These are phyloP conservation scores for Calidris pygmaea DNA, from an alignment of 2,113 vertebrate genomes.

Conservation along the genomic window DNA sequence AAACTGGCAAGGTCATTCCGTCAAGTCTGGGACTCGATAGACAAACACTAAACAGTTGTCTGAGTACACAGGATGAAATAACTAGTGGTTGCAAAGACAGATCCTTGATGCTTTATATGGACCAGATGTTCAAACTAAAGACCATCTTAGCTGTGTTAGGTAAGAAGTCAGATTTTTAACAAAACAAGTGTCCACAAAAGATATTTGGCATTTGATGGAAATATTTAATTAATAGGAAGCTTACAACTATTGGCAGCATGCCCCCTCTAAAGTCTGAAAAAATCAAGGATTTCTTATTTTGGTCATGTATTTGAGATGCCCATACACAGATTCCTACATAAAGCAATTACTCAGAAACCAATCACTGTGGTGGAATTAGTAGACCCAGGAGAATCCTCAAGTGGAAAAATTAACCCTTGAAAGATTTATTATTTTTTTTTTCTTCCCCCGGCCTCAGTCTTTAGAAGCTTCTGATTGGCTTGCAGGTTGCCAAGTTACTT, in stretches of 20 bases:
- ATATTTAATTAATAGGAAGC: neutral
- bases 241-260: neutral
- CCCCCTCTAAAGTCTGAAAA: neutral
- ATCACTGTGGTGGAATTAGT: neutral
- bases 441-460: rapidly evolving
- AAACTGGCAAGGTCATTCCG: neutral
- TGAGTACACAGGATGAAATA: neutral
- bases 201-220: neutral
- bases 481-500: neutral
- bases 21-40: neutral
- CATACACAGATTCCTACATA: neutral
- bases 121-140: neutral
- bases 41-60: neutral
- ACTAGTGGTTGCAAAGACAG: neutral
- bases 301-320: neutral
- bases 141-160: neutral
- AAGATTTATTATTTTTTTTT: neutral
- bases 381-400: neutral
- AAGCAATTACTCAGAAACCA: neutral
- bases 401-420: neutral
- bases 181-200: neutral
- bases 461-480: neutral
- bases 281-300: neutral
- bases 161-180: neutral
- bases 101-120: neutral